phyloP scores from a whole-genome alignment of 2,113 vertebrate species.

The Stictonetta naevosa region DNA sequence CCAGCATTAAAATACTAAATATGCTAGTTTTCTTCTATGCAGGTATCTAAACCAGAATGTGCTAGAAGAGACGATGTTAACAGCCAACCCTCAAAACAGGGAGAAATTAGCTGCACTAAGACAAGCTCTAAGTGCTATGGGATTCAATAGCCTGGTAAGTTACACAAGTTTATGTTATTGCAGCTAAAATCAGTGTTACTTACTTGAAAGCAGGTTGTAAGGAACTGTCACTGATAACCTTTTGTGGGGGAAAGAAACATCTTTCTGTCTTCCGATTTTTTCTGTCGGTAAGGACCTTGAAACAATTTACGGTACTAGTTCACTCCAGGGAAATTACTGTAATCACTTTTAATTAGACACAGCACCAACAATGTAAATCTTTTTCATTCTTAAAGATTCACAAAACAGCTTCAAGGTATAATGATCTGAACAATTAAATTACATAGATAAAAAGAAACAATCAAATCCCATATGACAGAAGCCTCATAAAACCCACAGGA shows the following conservation, averaged over 20 bases:
- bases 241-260: not conserved
- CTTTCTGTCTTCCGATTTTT: not conserved
- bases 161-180: not conserved
- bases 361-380: constrained; percentile 7
- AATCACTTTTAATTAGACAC: constrained; percentile 48
- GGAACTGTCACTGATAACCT: not conserved
- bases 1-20: not conserved
- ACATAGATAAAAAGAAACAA: constrained; percentile 22
- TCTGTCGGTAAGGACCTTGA: not conserved
- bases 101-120: constrained; percentile 84
- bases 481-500: not conserved
- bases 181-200: not conserved
- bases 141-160: constrained; percentile 90
- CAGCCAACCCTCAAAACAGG: constrained; percentile 80
- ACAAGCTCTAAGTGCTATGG: constrained; percentile 85
- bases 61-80: constrained; percentile 67
- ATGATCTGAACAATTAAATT: not conserved
- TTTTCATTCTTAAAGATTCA: constrained; percentile 28
- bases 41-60: constrained; percentile 83
- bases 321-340: constrained; percentile 22
- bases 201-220: not conserved
- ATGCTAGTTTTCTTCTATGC: not conserved
- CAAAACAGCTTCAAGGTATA: constrained; percentile 12
- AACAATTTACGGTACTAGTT: not conserved
- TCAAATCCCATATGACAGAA: not conserved